Conservation (phyloP, 2,888 invertebrate species). For the Lamproptera curius region DNA sequence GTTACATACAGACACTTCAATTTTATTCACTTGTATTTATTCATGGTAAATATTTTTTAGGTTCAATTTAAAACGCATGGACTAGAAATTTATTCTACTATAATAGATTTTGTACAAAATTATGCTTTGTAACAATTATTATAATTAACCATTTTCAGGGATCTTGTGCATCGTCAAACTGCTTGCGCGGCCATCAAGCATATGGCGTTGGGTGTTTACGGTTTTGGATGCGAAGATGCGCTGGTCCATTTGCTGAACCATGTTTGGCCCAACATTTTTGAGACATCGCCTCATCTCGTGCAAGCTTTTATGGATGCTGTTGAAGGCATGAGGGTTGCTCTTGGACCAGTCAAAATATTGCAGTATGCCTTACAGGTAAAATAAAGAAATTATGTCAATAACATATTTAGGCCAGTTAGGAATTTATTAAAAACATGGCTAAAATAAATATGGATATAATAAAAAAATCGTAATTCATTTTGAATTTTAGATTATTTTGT, state of each 20-base stretch:
- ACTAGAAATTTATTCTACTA: too few relatives aligned
- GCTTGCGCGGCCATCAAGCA: conserved; percentile 99
- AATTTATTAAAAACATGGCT: too few relatives aligned
- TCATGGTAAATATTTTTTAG: too few relatives aligned
- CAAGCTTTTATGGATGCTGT: conserved; percentile 99
- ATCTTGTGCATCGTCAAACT: conserved; percentile 98
- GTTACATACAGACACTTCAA: too few relatives aligned
- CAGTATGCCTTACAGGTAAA: conserved; percentile 96
- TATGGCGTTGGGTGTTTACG: conserved; percentile 98
- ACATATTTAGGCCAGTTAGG: too few relatives aligned
- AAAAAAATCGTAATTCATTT: too few relatives aligned
- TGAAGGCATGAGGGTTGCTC: conserved; percentile 96
- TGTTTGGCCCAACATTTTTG: conserved; percentile 99
- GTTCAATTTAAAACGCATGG: too few relatives aligned
- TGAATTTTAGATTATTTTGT: too few relatives aligned
- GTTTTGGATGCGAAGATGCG: conserved; percentile 99
- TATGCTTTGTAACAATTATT: neutral
- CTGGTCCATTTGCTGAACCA: conserved; percentile 97
- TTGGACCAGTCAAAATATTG: conserved; percentile 97
- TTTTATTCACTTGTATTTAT: too few relatives aligned
- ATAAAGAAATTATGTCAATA: too few relatives aligned
- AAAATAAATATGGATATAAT: too few relatives aligned
- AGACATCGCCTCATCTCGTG: conserved; percentile 99
- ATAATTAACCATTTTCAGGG: conserved; percentile 72
- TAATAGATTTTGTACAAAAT: too few relatives aligned